Evolutionary conservation across 2,888 invertebrate genomes (phyloP), one percentile per base, ranked within the genome.

Genomic region (Diadegma fenestrale): DNA sequence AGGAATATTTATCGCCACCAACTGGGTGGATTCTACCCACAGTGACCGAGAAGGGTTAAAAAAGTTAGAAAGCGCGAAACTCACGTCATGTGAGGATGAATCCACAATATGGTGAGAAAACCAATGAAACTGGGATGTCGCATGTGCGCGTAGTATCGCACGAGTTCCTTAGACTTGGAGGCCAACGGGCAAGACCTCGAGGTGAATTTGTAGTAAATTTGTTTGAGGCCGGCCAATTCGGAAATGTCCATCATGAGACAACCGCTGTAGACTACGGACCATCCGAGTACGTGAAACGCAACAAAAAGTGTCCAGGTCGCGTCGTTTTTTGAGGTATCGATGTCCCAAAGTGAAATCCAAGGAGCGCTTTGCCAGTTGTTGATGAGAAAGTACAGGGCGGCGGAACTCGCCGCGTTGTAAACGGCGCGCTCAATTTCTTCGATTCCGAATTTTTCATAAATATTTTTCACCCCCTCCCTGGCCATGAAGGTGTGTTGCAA

Each of bases 51-150:
- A n/a, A n/a, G n/a, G n/a, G n/a, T n/a, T n/a, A n/a, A n/a, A n/a
- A n/a, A n/a, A n/a, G n/a, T n/a, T n/a, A n/a, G n/a, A n/a, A 22
- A 41, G 41, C 10, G 37, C 26, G 3, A 63, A 75, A 63, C 41
- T 7, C 41, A 94, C 94, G 95, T 96, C 96, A 96, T 96, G 0
- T 95, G 91, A 75, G 96, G 96, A 84, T 94, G 94, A 68, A 94
- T 91, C 95, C 96, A 96, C 51, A 96, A 93, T 82, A 96, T 95
- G 1, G 95, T 88, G 0, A 95, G 90, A 80, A 96, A 95, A 7
- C 95, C 95, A 58, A 94, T 92, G 87, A 96, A 96, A 82, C 96
- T 96, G 0, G 96, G 96, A 94, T 96, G 96, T 63, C 96, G 94
- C 91, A 96, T 95, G 87, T 96, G 96, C 0, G 93, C 89, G 86